Evolutionary conservation across 2,797 vertebrate genomes (phyloP).

Genomic region (Acrossocheilus wenchowensis): DNA sequence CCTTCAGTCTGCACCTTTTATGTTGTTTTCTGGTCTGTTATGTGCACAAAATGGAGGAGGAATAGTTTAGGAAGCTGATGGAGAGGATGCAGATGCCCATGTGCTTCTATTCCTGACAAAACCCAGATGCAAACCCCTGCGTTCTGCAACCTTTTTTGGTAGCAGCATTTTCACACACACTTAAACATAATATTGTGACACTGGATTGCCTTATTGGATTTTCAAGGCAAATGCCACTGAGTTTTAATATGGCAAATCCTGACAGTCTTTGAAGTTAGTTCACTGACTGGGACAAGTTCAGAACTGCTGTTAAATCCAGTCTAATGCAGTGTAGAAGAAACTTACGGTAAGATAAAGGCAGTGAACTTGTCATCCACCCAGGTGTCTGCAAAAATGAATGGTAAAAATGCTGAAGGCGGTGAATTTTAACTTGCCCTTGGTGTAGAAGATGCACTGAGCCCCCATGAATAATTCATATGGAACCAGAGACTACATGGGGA

Average conservation of each 20-base stretch:
- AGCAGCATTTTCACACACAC: background rate
- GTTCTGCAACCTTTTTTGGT: conserved; percentile 36
- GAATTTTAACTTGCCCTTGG: conserved; percentile 48
- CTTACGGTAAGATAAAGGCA: background rate
- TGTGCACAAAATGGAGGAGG: conserved; percentile 43
- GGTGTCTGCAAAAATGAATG: conserved; percentile 34
- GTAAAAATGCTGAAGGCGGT: conserved; percentile 31
- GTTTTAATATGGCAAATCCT: background rate
- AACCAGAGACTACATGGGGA: conserved; percentile 30
- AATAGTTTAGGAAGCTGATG: conserved; percentile 64
- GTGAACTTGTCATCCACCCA: conserved; percentile 10
- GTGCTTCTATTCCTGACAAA: conserved; percentile 23
- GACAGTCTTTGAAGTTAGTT: background rate
- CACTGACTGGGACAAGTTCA: background rate
- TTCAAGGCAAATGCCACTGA: conserved; percentile 13
- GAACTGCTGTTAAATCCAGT: background rate
- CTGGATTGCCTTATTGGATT: background rate
- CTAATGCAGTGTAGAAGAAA: background rate
- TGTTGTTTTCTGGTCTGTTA: conserved; percentile 1
- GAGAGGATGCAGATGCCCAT: conserved; percentile 33
- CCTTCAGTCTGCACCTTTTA: background rate
- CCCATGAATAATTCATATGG: conserved; percentile 32
- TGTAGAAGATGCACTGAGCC: conserved; percentile 12
- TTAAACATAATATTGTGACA: conserved; percentile 4
- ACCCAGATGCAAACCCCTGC: conserved; percentile 25